Evolutionary conservation across 2,113 vertebrate genomes (phyloP).

Genomic region (Lophura nycthemera): DNA sequence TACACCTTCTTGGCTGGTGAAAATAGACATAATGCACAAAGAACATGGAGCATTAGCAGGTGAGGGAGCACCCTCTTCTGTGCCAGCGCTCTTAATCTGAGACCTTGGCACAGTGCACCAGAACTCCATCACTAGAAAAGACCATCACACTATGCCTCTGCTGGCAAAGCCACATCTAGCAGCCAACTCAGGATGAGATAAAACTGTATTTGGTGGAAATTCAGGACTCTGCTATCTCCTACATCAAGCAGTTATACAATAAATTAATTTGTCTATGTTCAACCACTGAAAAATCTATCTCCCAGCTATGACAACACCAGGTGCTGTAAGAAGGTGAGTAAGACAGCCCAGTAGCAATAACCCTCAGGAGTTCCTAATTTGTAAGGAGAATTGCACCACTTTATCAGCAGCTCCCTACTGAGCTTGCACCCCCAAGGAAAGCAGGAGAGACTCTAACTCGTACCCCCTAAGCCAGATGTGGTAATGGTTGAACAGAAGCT

Average conservation of each 20-base stretch:
- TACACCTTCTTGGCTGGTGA: not conserved
- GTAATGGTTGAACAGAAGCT: not conserved
- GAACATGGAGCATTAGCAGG: not conserved
- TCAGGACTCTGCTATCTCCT: not conserved
- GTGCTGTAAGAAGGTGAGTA: not conserved
- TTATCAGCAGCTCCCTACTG: not conserved
- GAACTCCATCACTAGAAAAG: not conserved
- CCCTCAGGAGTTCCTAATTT: not conserved
- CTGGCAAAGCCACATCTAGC: not conserved
- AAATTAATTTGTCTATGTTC: not conserved
- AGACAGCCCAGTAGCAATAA: not conserved
- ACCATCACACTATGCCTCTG: not conserved
- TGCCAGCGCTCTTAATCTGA: not conserved
- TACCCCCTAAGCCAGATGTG: not conserved
- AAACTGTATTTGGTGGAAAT: not conserved
- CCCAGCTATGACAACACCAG: not conserved
- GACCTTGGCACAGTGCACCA: not conserved
- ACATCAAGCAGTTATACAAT: rapidly evolving
- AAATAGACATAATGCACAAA: not conserved
- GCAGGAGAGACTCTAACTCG: not conserved
- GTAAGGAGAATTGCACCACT: not conserved
- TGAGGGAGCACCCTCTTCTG: not conserved
- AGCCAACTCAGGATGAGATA: not conserved
- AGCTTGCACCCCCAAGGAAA: not conserved
- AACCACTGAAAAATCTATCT: not conserved